Conservation (phyloP, 2,797 vertebrate genomes). For the Petrocephalus sullivani region DNA sequence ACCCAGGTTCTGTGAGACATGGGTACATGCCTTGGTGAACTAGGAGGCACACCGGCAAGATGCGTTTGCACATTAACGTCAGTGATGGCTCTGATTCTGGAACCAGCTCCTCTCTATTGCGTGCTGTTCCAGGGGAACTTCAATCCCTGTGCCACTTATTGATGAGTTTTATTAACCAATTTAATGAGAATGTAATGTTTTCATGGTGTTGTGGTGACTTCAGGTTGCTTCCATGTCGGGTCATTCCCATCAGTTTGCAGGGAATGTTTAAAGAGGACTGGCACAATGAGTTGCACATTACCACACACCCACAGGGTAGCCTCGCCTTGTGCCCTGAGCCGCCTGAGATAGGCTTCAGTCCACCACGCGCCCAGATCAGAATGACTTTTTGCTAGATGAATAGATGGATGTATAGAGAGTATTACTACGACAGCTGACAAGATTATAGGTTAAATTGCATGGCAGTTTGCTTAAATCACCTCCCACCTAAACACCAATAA, state of each 20-base stretch:
- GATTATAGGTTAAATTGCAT: not conserved
- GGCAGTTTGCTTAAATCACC: not conserved
- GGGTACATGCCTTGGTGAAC: constrained; percentile 41
- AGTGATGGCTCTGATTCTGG: not conserved
- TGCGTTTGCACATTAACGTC: not conserved
- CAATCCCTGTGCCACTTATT: not conserved
- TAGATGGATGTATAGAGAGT: not conserved
- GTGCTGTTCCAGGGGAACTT: not conserved
- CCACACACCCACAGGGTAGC: not conserved
- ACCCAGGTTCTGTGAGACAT: constrained; percentile 43
- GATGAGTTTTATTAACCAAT: not conserved
- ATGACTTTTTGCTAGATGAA: not conserved
- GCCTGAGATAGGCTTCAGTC: too few relatives aligned
- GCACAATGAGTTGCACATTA: not conserved
- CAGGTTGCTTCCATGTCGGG: not conserved
- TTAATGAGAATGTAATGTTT: not conserved
- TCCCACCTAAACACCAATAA: not conserved
- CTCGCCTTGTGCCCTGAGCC: not conserved
- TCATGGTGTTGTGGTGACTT: not conserved
- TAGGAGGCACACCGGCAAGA: constrained; percentile 20
- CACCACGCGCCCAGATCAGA: not conserved
- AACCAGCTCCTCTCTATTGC: constrained; percentile 7
- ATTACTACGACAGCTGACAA: not conserved
- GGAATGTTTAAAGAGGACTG: not conserved
- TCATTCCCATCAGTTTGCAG: not conserved